Evolutionary conservation across 92 coral and sea anemone genomes (phyloP).

Genomic region (Porites evermanni): DNA sequence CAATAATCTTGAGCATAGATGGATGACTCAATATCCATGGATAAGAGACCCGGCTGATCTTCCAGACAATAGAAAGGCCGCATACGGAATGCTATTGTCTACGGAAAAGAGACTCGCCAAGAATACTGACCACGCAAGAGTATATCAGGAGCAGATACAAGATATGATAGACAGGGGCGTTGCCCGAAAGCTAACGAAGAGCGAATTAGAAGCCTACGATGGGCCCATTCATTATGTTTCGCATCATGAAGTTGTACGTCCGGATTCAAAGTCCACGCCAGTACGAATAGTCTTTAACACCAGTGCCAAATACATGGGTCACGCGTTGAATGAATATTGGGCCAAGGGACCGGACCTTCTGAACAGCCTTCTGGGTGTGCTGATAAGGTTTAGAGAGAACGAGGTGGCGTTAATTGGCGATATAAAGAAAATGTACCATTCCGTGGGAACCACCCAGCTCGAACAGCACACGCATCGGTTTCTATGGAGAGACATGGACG

Average conservation of each 20-base stretch:
- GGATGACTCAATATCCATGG: slow-evolving; percentile 68
- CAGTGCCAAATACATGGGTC: slow-evolving; percentile 21
- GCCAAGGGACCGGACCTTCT: slow-evolving; percentile 37
- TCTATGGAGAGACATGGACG: background rate
- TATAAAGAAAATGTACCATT: slow-evolving; percentile 69
- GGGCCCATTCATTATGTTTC: slow-evolving; percentile 41
- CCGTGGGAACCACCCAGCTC: slow-evolving; percentile 35
- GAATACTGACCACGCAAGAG: slow-evolving; percentile 36
- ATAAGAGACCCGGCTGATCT: slow-evolving; percentile 47
- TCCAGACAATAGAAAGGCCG: slow-evolving; percentile 47
- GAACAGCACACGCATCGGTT: slow-evolving; percentile 56
- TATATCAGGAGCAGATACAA: slow-evolving; percentile 29
- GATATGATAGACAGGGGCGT: slow-evolving; percentile 34
- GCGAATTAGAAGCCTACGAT: slow-evolving; percentile 11
- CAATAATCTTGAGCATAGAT: slow-evolving; percentile 31
- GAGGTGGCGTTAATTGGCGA: slow-evolving; percentile 54
- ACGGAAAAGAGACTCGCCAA: slow-evolving; percentile 8
- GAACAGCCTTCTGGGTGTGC: slow-evolving; percentile 55
- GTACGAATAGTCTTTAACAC: slow-evolving; percentile 62
- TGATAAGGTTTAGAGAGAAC: slow-evolving; percentile 43
- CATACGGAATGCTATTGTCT: slow-evolving; percentile 20
- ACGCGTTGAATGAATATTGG: slow-evolving; percentile 8
- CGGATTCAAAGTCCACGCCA: slow-evolving; percentile 49
- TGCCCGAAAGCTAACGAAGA: slow-evolving; percentile 20
- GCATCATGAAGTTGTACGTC: slow-evolving; percentile 19